Base-by-base conservation (phyloP, 53 echinoderm and acorn worm species). In the Apostichopus leukothele region DNA sequence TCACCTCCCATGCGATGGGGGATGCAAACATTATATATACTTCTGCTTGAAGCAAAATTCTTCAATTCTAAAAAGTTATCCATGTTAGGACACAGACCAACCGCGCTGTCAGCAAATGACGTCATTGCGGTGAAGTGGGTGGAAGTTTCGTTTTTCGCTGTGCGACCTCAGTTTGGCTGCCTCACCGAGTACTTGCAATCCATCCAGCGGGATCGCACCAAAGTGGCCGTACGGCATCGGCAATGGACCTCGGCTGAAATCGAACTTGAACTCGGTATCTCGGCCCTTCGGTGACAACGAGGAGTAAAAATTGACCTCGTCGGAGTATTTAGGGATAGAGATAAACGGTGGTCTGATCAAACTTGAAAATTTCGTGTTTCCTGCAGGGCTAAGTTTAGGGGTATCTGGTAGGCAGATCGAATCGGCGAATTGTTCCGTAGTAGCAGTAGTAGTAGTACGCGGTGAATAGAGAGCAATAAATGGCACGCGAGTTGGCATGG, bases 401-500 rank as follows among this genome's bases (percentile, higher is more conserved):
- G 16, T 50, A 12, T 39, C 77, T 76, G 77, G 10, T 7, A 39
- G 77, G 10, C 5, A 9, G 11, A 52, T 13, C 4, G 85, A 23
- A 5, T 85, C 85, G 14, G 50, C 27, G 67, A 50, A 50, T 1
- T 50, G 50, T 27, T 85, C 66, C 68, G 23, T 60, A 7, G 50
- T 77, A 51, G 39, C 39, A 39, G 39, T 39, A 39, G 39, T 25
- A 25, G 54, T 21, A 9, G 63, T 59, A 9, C 85, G 88, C 7
- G 74, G 88, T 87, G 88, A 87, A 73, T 87, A 87, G 20, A 87
- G 88, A 9, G 88, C 75, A 20, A 87, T 87, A 26, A 87, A 87
- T 52, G 88, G 88, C 23, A 87, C 55, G 5, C 9, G 83, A 22
- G 75, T 21, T 75, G 88, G 75, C 21, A 74, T 18, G 19, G 74